Base-by-base conservation (phyloP, 2,888 invertebrate species). In the Orthosia gracilis region DNA sequence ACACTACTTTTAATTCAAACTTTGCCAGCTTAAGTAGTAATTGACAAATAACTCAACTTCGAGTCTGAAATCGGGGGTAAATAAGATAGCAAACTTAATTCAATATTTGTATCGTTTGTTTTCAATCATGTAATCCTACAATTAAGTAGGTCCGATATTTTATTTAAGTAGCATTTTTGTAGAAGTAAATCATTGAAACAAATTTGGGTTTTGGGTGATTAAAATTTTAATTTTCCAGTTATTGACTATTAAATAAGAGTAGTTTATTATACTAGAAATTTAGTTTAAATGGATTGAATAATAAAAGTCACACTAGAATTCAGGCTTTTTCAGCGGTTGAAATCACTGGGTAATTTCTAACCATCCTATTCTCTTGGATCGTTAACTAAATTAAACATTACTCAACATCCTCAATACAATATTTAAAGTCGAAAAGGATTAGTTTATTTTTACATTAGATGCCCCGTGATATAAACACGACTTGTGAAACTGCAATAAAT, bases 381-480 rank as follows among this genome's bases (percentile, higher is more conserved):
- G 31, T n/a, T 17, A 50, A 52, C 23, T 12, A 13, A 73, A 69
- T 65, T 50, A 81, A 76, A 78, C 76, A 85, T 84, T 59, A 86
- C 76, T 66, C 5, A 76, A 68, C 76, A 65, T 63, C 18, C 40
- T 61, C 3, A 72, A 76, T 76, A 83, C 23, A 75, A 78, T 78
- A 79, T 67, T 52, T 61, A 57, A 74, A 83, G 52, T 65, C 64
- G 54, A 69, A 64, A 79, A 64, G 67, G 31, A 62, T 75, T 62
- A 69, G 1, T 70, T 68, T 63, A 68, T 77, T 80, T 85, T 78
- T 81, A 86, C 76, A 81, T 63, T 49, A 47, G 57, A 71, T 73
- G 73, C 57, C 55, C 61, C 49, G 59, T 58, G 74, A 55, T 70
- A 68, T 70, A 59, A 47, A 55, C 50, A 74, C 71, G 75, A 70